Percentiles rank a stretch among this genome's conserved stretches.
phyloP scores from a whole-genome alignment of 1,140 invertebrate genomes.

The Phymastichus coffea region DNA sequence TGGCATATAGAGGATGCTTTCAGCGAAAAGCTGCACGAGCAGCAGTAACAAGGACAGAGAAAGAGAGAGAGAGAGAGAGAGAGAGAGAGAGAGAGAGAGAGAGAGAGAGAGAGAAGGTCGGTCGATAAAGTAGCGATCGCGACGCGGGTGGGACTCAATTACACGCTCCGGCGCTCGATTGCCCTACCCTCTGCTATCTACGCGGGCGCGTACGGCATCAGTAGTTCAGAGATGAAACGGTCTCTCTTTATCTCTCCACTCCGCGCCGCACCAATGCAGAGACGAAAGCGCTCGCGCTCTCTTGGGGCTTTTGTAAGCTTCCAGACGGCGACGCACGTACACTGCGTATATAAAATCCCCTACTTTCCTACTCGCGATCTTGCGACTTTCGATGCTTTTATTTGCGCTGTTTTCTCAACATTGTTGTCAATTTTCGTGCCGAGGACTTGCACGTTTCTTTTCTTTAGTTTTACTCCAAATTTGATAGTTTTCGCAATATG shows the following conservation, averaged over 20 bases:
- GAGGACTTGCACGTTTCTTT: too few species aligned
- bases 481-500: too few species aligned
- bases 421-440: too few species aligned
- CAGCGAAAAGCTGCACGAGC: too few species aligned
- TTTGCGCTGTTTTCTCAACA: too few species aligned
- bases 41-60: neutral
- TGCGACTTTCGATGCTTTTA: too few species aligned
- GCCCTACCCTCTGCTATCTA: conserved; percentile 32
- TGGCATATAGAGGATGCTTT: too few species aligned
- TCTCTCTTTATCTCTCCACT: conserved; percentile 27
- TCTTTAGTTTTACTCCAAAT: too few species aligned
- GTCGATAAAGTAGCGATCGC: conserved; percentile 59
- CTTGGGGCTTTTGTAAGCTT: neutral
- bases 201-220: conserved; percentile 29
- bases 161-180: conserved; percentile 50
- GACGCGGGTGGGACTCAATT: conserved; percentile 54
- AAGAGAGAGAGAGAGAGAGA: conserved; percentile 11
- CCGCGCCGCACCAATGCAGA: neutral
- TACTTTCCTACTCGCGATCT: too few species aligned
- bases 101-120: conserved; percentile 23
- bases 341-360: too few species aligned
- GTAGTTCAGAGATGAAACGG: conserved; percentile 25
- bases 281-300: conserved; percentile 2
- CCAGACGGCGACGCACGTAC: too few species aligned
- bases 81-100: neutral